Evolutionary conservation across 2,888 invertebrate species (phyloP).

Genomic region (Acrocera orbiculus): DNA sequence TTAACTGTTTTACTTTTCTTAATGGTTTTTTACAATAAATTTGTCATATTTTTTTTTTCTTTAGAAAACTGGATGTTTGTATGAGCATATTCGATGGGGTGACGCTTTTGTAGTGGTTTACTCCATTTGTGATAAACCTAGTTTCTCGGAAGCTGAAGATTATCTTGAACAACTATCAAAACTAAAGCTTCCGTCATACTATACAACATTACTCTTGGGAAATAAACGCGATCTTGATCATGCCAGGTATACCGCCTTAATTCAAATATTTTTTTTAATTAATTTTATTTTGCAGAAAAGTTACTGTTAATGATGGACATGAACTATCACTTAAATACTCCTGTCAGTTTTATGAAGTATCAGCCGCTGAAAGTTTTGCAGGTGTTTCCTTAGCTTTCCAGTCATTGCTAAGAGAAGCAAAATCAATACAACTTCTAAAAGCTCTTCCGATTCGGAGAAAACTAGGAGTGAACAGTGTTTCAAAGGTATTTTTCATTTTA

Average conservation of each 20-base stretch:
- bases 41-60: slow-evolving; percentile 10
- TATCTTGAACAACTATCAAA: slow-evolving; percentile 51
- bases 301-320: slow-evolving; percentile 64
- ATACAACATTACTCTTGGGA: slow-evolving; percentile 58
- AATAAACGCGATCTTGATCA: slow-evolving; percentile 69
- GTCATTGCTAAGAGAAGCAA: slow-evolving; percentile 54
- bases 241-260: slow-evolving; percentile 38
- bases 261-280: background rate
- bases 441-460: slow-evolving; percentile 52
- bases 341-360: slow-evolving; percentile 72
- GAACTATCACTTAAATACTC: slow-evolving; percentile 58
- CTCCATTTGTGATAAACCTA: slow-evolving; percentile 57
- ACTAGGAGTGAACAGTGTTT: slow-evolving; percentile 58
- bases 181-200: slow-evolving; percentile 55
- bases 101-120: slow-evolving; percentile 70
- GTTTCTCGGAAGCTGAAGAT: slow-evolving; percentile 57
- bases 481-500: too few species aligned
- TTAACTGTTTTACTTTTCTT: too few species aligned
- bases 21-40: too few species aligned
- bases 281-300: slow-evolving; percentile 37
- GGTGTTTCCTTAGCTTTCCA: slow-evolving; percentile 68
- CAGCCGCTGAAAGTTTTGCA: slow-evolving; percentile 65
- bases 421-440: slow-evolving; percentile 51
- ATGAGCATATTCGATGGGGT: slow-evolving; percentile 64
- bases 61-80: slow-evolving; percentile 51